These are phyloP conservation scores for Cyclura pinguis DNA, from an alignment of 2,797 vertebrate genomes.

Conservation along the genomic window DNA sequence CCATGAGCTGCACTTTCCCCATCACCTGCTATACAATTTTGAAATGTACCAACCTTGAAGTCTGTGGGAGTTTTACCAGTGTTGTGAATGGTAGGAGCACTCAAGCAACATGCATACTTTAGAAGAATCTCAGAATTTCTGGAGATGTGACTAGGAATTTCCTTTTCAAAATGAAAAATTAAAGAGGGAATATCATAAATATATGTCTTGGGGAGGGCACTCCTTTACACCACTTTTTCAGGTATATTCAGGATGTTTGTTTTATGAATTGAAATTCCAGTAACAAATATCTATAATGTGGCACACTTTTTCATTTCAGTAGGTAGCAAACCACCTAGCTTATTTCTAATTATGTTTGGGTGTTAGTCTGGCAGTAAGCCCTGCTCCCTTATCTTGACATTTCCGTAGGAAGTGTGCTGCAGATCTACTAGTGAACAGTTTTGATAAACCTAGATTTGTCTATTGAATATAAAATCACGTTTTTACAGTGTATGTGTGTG, in stretches of 20 bases:
- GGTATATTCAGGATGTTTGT: conserved; percentile 30
- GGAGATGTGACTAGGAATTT: neutral
- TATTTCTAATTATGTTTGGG: conserved; percentile 19
- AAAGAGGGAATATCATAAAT: neutral
- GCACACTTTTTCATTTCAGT: neutral
- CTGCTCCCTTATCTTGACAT: conserved; percentile 26
- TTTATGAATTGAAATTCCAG: conserved; percentile 6
- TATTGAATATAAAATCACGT: conserved; percentile 56
- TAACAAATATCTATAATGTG: conserved; percentile 27
- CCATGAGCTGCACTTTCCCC: too few relatives aligned
- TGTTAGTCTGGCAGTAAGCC: conserved; percentile 22
- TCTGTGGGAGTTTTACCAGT: neutral
- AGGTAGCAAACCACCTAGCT: conserved; percentile 35
- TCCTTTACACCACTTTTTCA: neutral
- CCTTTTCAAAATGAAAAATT: neutral
- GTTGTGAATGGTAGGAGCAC: neutral
- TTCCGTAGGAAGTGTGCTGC: conserved; percentile 41
- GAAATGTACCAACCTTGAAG: neutral
- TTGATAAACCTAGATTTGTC: conserved; percentile 53
- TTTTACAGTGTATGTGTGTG: conserved; percentile 23
- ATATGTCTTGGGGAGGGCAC: neutral
- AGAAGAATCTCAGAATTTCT: neutral
- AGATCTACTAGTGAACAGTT: conserved; percentile 38
- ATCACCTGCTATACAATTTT: neutral
- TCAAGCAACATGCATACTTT: neutral